Percentiles rank a stretch among this genome's conserved stretches.
Conservation (phyloP, 2,113 vertebrate species). For the Nothoprocta perdicaria region DNA sequence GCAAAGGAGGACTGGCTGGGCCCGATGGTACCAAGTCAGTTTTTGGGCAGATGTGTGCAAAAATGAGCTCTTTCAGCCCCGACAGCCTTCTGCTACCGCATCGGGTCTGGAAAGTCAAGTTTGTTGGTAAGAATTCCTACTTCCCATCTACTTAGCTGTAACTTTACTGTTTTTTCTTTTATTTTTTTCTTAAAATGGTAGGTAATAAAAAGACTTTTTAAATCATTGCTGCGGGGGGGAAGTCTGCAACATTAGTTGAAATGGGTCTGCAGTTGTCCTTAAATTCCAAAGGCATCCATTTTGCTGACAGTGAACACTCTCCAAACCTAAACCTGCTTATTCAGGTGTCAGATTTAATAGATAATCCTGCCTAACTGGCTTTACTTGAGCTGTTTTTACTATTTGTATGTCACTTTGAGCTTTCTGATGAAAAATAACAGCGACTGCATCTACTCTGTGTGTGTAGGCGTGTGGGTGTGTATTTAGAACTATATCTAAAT, state of each 20-base stretch:
- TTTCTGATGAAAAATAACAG: neutral
- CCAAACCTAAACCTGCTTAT: neutral
- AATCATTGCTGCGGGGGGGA: neutral
- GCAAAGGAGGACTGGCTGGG: conserved; percentile 96
- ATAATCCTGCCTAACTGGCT: neutral
- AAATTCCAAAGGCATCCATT: neutral
- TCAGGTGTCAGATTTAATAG: neutral
- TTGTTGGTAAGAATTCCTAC: conserved; percentile 86
- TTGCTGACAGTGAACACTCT: neutral
- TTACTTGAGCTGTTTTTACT: neutral
- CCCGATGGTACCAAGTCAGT: conserved; percentile 98
- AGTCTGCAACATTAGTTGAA: neutral
- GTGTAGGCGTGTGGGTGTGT: neutral
- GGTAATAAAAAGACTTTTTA: neutral
- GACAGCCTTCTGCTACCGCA: conserved; percentile 97
- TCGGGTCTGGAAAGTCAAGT: conserved; percentile 99
- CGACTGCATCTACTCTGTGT: neutral
- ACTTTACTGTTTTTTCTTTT: too few relatives aligned
- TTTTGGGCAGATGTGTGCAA: conserved; percentile 98
- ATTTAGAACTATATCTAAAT: neutral
- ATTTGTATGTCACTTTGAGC: neutral
- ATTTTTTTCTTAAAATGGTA: neutral
- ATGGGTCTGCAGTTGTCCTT: neutral
- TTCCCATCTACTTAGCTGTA: neutral
- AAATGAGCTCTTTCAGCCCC: conserved; percentile 96